These are phyloP conservation scores for Calycopis cecrops DNA, from an alignment of 1,140 invertebrate genomes.

Conservation along the genomic window DNA sequence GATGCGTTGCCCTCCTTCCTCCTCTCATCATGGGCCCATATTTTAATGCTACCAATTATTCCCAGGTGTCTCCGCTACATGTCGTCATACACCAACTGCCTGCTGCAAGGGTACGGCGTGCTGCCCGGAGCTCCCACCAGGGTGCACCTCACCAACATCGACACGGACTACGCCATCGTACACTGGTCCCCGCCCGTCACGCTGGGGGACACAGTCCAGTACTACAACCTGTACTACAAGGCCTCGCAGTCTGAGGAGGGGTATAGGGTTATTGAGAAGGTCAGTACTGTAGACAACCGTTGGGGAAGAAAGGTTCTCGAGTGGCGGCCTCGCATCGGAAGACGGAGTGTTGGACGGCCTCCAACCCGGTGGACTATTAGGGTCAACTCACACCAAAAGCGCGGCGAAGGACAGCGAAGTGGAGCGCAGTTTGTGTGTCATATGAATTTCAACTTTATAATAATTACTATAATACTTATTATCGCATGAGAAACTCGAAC, in stretches of 20 bases:
- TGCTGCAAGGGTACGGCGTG: slow-evolving; percentile 89
- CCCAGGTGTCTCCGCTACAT: slow-evolving; percentile 86
- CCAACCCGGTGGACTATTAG: no score
- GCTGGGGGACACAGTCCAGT: slow-evolving; percentile 81
- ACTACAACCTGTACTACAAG: slow-evolving; percentile 82
- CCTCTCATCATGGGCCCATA: background rate
- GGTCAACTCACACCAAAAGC: no score
- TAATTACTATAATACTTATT: no score
- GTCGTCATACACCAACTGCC: slow-evolving; percentile 85
- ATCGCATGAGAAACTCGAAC: no score
- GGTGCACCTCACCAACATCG: slow-evolving; percentile 82
- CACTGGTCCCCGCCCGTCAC: slow-evolving; percentile 85
- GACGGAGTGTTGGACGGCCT: no score
- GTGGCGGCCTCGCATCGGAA: no score
- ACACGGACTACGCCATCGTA: slow-evolving; percentile 84
- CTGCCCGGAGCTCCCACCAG: slow-evolving; percentile 81
- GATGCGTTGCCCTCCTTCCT: no score
- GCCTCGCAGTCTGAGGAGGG: slow-evolving; percentile 71
- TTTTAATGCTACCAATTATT: background rate
- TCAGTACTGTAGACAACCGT: no score
- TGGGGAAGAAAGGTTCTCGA: no score
- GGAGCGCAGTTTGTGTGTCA: no score
- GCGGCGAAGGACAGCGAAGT: no score
- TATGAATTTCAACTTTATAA: no score
- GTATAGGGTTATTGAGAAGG: slow-evolving; percentile 74